Evolutionary conservation across 2,888 invertebrate genomes (phyloP).

Genomic region (Stenurella melanura): DNA sequence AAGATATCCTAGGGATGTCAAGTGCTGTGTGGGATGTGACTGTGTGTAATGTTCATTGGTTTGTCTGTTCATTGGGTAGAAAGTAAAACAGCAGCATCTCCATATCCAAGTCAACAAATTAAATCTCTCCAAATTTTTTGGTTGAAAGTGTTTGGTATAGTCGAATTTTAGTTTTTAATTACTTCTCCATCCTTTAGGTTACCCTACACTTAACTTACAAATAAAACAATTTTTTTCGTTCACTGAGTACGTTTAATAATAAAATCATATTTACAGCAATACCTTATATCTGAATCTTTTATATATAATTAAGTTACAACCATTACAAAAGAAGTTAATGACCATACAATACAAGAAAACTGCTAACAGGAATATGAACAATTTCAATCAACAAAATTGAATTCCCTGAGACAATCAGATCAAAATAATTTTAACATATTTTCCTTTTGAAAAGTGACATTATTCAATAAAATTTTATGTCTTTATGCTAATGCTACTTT

Average conservation of each 20-base stretch:
- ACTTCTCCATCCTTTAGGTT: no score
- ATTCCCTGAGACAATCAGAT: conserved; percentile 68
- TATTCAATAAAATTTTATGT: conserved; percentile 10
- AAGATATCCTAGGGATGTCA: no score
- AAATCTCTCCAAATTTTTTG: no score
- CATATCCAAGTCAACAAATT: no score
- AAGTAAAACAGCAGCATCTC: no score
- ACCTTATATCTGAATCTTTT: conserved; percentile 52
- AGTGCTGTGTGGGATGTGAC: no score
- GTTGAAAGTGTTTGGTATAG: no score
- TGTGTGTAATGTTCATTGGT: no score
- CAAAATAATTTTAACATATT: conserved; percentile 50
- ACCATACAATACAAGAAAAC: conserved; percentile 43
- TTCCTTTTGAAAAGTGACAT: conserved; percentile 21
- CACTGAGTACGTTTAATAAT: conserved; percentile 60
- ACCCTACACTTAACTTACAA: background rate
- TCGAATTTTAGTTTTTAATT: no score
- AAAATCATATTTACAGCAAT: conserved; percentile 62
- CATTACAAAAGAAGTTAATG: conserved; percentile 40
- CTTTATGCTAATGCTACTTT: conserved; percentile 40
- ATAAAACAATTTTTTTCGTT: conserved; percentile 45
- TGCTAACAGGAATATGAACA: conserved; percentile 54
- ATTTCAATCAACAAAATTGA: conserved; percentile 48
- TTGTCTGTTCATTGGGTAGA: no score
- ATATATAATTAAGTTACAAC: conserved; percentile 30